These are phyloP conservation scores for Hypolimnas misippus DNA, from an alignment of 2,888 invertebrate genomes.

Conservation along the genomic window DNA sequence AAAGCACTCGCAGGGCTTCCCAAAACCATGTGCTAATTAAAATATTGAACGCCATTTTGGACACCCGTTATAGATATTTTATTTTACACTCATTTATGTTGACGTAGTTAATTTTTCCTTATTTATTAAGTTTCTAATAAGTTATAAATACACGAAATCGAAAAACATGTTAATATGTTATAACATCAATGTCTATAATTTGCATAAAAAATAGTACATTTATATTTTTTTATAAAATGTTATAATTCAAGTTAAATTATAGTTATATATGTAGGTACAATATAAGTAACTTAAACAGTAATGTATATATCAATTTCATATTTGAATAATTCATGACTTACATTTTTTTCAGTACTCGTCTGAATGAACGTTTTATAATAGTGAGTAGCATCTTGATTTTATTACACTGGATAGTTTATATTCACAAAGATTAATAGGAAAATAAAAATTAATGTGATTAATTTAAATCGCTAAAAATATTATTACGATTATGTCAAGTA, in stretches of 20 bases:
- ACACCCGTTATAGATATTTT: not conserved
- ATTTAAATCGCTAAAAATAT: constrained; percentile 22
- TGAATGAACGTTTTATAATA: constrained; percentile 57
- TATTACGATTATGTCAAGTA: constrained; percentile 23
- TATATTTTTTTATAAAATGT: too few relatives aligned
- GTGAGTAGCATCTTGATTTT: constrained; percentile 49
- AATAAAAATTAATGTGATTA: not conserved
- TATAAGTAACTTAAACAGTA: too few relatives aligned
- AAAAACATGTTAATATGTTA: too few relatives aligned
- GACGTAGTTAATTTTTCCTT: not conserved
- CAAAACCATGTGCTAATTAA: not conserved
- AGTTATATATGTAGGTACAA: too few relatives aligned
- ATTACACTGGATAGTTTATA: constrained; percentile 2
- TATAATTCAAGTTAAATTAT: too few relatives aligned
- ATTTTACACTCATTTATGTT: not conserved
- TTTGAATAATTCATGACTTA: constrained; percentile 45
- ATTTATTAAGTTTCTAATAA: not conserved
- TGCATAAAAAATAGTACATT: too few relatives aligned
- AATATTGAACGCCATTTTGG: not conserved
- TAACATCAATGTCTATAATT: too few relatives aligned
- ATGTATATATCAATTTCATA: too few relatives aligned
- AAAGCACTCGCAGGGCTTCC: not conserved
- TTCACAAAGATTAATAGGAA: constrained; percentile 4
- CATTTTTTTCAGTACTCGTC: constrained; percentile 62
- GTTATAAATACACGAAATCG: too few relatives aligned